A percentile compares a stretch with the other conserved stretches of the same genome.
Conservation (phyloP, 2,113 vertebrate genomes). For the Mobula hypostoma region DNA sequence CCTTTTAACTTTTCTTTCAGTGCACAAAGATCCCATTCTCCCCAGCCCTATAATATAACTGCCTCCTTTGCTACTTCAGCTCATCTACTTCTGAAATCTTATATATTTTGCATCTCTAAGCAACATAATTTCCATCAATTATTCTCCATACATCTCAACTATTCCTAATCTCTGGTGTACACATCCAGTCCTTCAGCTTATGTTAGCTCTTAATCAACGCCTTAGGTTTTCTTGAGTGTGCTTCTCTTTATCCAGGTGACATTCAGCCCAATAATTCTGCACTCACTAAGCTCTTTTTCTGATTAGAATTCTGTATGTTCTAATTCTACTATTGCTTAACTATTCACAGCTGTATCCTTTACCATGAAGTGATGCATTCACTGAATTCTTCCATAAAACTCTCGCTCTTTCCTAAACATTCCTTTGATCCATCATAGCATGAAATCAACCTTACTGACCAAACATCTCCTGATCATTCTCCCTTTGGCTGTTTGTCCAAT, state of each 20-base stretch:
- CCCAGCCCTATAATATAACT: background rate
- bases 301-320: background rate
- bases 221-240: background rate
- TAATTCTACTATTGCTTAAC: background rate
- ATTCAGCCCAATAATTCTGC: background rate
- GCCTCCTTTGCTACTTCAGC: background rate
- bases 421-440: background rate
- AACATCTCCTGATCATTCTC: background rate
- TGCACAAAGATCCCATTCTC: background rate
- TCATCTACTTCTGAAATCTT: background rate
- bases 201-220: background rate
- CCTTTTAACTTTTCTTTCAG: background rate
- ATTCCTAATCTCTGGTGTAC: background rate
- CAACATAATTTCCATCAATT: background rate
- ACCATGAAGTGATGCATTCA: background rate
- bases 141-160: background rate
- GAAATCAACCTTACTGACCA: background rate
- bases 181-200: background rate
- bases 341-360: background rate
- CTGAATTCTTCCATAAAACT: background rate
- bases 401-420: background rate
- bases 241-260: background rate
- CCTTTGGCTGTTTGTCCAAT: background rate
- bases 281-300: background rate
- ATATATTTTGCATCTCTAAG: background rate